Base-by-base conservation (phyloP, 1,140 invertebrate species). In the Ceratitis capitata region DNA sequence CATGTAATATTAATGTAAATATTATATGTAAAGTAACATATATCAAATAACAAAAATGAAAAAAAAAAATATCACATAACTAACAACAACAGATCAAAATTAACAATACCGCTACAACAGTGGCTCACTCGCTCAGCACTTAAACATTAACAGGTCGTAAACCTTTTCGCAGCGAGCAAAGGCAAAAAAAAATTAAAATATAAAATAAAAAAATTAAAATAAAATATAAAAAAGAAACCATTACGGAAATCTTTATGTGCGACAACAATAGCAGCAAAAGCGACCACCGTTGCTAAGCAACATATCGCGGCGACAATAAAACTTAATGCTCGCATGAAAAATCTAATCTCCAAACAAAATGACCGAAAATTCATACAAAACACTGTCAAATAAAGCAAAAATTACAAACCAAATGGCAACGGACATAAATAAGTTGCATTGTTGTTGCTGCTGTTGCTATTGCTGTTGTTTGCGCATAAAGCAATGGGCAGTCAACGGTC, bases 381-480 rank as follows among this genome's bases (percentile, higher is more conserved):
- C 89, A 89, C 88, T 90, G 89, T 90, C 89, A 90, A 90, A 90
- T 90, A 88, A 90, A 89, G 89, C 85, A 86, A 88, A 88, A 89
- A 89, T 90, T 90, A 88, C 88, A 87, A 85, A 86, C 87, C 87
- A 90, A 90, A 90, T 90, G 88, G 88, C 88, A 88, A 90, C 83
- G 86, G 88, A 90, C 89, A 90, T 90, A 90, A 90, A 90, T 90
- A 90, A 90, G 88, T 90, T 90, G 90, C 89, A 90, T 90, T 90
- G 89, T 90, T 78, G n/a, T n/a, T n/a, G n/a, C n/a, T n/a, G n/a
- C n/a, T n/a, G n/a, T n/a, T n/a, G n/a, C n/a, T n/a, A n/a, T n/a
- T n/a, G n/a, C n/a, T 83, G 82, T 51, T 51, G 82, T 53, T 83
- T n/a, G 35, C 45, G 78, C 32, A 45, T 12, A 32, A 87, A 87